Evolutionary conservation across 2,888 invertebrate genomes (phyloP).

Genomic region (Aethes cnicana): DNA sequence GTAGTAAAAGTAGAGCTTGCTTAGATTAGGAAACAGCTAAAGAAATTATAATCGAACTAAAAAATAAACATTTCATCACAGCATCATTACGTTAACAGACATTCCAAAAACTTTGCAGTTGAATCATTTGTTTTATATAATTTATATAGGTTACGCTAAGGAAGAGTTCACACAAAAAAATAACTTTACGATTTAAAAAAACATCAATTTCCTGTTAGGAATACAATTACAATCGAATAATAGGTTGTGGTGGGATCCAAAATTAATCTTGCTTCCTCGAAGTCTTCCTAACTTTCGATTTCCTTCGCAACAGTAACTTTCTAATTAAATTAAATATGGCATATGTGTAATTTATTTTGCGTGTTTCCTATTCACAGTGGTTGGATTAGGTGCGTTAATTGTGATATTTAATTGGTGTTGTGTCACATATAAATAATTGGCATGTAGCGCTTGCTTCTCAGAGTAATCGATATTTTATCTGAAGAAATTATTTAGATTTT

Average conservation of each 20-base stretch:
- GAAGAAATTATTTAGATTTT: conserved; percentile 18
- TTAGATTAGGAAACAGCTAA: conserved; percentile 41
- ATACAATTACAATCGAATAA: too few species aligned
- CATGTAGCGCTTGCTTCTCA: conserved; percentile 8
- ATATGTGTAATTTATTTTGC: conserved; percentile 17
- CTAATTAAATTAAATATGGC: conserved; percentile 13
- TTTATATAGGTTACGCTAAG: too few species aligned
- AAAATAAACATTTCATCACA: conserved; percentile 6
- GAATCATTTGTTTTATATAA: background rate
- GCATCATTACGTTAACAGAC: conserved; percentile 26
- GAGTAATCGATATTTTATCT: conserved; percentile 5
- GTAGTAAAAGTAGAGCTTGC: conserved; percentile 59
- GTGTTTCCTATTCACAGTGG: conserved; percentile 3
- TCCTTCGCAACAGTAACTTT: conserved; percentile 29
- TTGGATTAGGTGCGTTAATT: conserved; percentile 13
- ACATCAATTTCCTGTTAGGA: too few species aligned
- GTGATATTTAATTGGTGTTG: conserved; percentile 27
- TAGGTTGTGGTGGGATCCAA: too few species aligned
- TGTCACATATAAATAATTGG: background rate
- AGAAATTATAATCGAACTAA: conserved; percentile 1
- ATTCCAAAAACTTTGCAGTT: conserved; percentile 34
- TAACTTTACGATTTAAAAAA: too few species aligned
- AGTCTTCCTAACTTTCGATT: conserved; percentile 37
- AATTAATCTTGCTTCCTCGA: conserved; percentile 35
- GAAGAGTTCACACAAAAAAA: too few species aligned